These are phyloP conservation scores for Cetonia aurata DNA, from an alignment of 2,888 invertebrate genomes.

Conservation along the genomic window DNA sequence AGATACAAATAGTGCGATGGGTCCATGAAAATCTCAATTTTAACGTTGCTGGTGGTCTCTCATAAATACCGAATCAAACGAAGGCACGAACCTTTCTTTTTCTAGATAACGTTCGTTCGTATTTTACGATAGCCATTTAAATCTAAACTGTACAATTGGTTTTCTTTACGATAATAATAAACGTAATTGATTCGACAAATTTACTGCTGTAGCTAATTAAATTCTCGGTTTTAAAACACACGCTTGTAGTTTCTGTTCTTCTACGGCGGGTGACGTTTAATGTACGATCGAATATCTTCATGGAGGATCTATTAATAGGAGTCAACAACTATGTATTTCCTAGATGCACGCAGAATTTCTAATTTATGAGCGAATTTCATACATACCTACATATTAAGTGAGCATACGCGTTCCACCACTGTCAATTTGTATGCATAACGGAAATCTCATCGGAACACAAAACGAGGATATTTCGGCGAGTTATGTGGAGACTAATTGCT, in stretches of 20 bases:
- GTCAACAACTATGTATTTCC: conserved; percentile 13
- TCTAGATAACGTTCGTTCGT: background rate
- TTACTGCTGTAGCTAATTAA: conserved; percentile 19
- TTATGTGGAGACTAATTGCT: conserved; percentile 18
- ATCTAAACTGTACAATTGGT: conserved; percentile 7
- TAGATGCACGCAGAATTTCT: conserved; percentile 24
- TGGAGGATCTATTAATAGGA: conserved; percentile 17
- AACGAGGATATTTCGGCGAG: conserved; percentile 29
- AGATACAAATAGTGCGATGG: too few relatives aligned
- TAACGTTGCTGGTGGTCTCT: conserved; percentile 5
- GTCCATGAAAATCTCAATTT: too few relatives aligned
- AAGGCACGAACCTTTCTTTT: background rate
- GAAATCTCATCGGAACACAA: conserved; percentile 25
- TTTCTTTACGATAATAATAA: background rate
- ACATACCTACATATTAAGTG: conserved; percentile 30
- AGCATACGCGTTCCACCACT: conserved; percentile 1
- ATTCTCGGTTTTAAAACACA: conserved; percentile 16
- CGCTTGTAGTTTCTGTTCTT: conserved; percentile 7
- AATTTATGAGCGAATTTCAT: conserved; percentile 27
- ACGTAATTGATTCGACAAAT: conserved; percentile 24
- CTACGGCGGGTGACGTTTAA: background rate
- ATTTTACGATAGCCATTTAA: conserved; percentile 5
- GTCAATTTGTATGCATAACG: conserved; percentile 27
- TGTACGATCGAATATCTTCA: conserved; percentile 1
- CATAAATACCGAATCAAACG: conserved; percentile 1